phyloP scores from a whole-genome alignment of 2,797 vertebrate species.

The Thalassophryne amazonica region DNA sequence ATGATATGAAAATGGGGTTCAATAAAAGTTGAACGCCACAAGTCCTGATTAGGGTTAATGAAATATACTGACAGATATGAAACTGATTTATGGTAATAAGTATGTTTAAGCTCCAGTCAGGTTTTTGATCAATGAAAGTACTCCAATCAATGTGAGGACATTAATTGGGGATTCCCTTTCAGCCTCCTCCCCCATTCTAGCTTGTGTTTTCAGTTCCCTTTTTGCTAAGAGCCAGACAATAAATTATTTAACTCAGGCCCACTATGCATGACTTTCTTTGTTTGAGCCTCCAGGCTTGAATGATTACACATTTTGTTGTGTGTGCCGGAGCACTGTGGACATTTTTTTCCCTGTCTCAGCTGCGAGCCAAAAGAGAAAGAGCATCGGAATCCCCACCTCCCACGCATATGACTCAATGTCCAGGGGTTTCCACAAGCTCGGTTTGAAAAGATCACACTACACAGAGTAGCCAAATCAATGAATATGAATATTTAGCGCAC shows the following conservation, averaged over 20 bases:
- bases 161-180: conserved; percentile 58
- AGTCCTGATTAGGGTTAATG: too few relatives aligned
- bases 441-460: conserved; percentile 55
- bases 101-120: not conserved
- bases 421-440: conserved; percentile 76
- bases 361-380: conserved; percentile 56
- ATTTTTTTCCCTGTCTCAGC: conserved; percentile 34
- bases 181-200: conserved; percentile 21
- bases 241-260: not conserved
- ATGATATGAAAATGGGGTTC: too few relatives aligned
- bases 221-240: conserved; percentile 32
- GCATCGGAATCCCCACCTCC: conserved; percentile 79
- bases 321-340: not conserved
- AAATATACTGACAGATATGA: too few relatives aligned
- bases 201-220: conserved; percentile 59
- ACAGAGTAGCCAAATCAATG: conserved; percentile 8
- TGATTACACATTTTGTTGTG: conserved; percentile 1
- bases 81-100: too few relatives aligned
- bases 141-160: conserved; percentile 29
- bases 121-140: conserved; percentile 22
- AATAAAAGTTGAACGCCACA: too few relatives aligned
- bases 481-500: too few relatives aligned
- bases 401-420: conserved; percentile 75
- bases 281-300: not conserved
- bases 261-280: conserved; percentile 8